phyloP scores from a whole-genome alignment of 2,113 vertebrate species.

The Corapipo altera region DNA sequence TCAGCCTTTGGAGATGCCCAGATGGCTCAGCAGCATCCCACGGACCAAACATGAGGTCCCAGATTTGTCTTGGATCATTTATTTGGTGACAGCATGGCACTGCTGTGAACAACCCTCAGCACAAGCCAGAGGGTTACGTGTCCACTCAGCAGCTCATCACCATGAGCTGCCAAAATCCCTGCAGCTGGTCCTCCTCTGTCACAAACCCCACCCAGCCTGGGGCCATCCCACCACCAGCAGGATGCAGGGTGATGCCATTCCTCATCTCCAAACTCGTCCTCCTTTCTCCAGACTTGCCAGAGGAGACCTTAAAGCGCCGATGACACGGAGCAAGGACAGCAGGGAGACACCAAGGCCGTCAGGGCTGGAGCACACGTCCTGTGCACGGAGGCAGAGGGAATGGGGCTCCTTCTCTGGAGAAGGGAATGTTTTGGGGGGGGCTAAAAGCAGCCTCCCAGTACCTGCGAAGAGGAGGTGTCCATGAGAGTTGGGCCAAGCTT shows the following conservation, averaged over 20 bases:
- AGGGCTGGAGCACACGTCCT: not conserved
- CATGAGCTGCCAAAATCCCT: not conserved
- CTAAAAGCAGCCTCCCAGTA: not conserved
- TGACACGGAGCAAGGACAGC: not conserved
- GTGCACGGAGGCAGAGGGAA: not conserved
- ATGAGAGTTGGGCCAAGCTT: not conserved
- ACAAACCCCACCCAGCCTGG: not conserved
- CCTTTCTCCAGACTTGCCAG: not conserved
- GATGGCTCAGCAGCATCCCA: not conserved
- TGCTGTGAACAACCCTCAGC: not conserved
- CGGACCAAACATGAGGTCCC: not conserved
- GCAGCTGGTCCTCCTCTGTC: not conserved
- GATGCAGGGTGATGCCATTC: rapidly evolving
- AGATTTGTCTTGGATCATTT: not conserved
- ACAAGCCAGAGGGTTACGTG: not conserved
- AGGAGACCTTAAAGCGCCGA: rapidly evolving
- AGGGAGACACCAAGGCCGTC: not conserved
- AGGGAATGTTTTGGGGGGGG: not conserved
- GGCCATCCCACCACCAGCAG: not conserved
- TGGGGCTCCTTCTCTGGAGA: not conserved
- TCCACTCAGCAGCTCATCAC: not conserved
- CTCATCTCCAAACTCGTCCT: not conserved
- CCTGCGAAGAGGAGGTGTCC: not conserved
- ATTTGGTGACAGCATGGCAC: not conserved
- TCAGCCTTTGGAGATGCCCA: not conserved